Evolutionary conservation across 2,888 invertebrate species (phyloP).

Genomic region (Xanthorhoe designata): DNA sequence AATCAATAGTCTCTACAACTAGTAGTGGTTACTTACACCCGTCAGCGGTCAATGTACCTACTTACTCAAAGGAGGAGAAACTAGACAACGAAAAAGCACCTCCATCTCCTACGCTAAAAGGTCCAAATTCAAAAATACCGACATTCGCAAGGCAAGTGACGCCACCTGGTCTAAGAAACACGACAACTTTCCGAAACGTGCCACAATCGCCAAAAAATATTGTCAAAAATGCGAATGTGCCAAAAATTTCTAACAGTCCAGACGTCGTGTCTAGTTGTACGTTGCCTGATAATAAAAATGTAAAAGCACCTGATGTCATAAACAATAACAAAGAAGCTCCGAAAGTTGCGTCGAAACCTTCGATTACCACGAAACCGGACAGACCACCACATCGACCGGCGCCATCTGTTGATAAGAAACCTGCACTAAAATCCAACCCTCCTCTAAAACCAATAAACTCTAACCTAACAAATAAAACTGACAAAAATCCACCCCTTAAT

Average conservation of each 20-base stretch:
- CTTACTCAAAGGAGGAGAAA: constrained; percentile 60
- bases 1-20: constrained; percentile 86
- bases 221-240: constrained; percentile 61
- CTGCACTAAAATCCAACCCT: constrained; percentile 55
- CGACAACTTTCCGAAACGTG: constrained; percentile 72
- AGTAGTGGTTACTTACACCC: constrained; percentile 91
- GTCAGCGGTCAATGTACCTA: constrained; percentile 89
- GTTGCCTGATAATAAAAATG: constrained; percentile 74
- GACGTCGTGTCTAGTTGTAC: constrained; percentile 91
- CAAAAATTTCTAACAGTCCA: constrained; percentile 86
- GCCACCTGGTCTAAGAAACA: constrained; percentile 80
- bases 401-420: constrained; percentile 73
- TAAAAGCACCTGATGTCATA: constrained; percentile 87
- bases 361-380: constrained; percentile 71
- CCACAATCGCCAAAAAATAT: constrained; percentile 73
- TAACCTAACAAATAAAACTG: constrained; percentile 60
- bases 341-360: constrained; percentile 78
- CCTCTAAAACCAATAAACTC: constrained; percentile 65
- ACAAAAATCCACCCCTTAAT: constrained; percentile 65
- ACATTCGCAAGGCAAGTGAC: constrained; percentile 78
- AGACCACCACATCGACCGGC: constrained; percentile 71
- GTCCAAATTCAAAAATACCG: constrained; percentile 77
- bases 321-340: constrained; percentile 83
- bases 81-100: constrained; percentile 70
- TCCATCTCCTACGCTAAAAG: constrained; percentile 73